phyloP scores from a whole-genome alignment of 2,113 vertebrate species.

The Phrynosoma blainvillii region DNA sequence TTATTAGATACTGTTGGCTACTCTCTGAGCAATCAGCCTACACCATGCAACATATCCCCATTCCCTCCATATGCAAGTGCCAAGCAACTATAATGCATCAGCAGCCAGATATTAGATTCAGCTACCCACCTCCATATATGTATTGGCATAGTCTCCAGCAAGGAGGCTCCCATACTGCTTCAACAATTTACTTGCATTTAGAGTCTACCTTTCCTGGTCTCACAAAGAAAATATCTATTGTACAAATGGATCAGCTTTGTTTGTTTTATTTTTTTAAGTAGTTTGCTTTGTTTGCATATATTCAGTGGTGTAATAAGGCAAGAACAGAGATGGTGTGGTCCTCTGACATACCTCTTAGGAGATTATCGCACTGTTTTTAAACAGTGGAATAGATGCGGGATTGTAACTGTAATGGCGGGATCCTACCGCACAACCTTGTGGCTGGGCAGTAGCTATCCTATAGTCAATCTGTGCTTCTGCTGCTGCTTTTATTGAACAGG shows the following conservation, averaged over 20 bases:
- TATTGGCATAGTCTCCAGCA: not conserved
- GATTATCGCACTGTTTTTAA: too few relatives aligned
- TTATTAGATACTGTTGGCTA: not conserved
- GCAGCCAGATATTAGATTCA: not conserved
- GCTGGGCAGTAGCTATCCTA: too few relatives aligned
- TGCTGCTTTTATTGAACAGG: too few relatives aligned
- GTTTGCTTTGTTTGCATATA: not conserved
- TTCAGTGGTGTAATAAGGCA: too few relatives aligned
- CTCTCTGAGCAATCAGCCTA: not conserved
- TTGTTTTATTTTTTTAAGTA: not conserved
- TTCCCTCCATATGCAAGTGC: not conserved
- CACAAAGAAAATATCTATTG: not conserved
- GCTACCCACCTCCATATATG: not conserved
- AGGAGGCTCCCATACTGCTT: not conserved
- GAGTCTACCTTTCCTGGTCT: not conserved
- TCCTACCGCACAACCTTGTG: too few relatives aligned
- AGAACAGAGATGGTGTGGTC: too few relatives aligned
- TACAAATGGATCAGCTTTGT: not conserved
- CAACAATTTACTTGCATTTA: not conserved
- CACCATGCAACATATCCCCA: not conserved
- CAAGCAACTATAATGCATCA: not conserved
- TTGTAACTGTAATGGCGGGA: too few relatives aligned
- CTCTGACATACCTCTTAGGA: too few relatives aligned
- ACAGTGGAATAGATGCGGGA: too few relatives aligned
- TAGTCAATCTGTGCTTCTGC: too few relatives aligned